Percentiles rank a stretch among this genome's conserved stretches.
These are phyloP conservation scores for Helicolenus hilgendorfi DNA, from an alignment of 2,797 vertebrate genomes.

Conservation along the genomic window DNA sequence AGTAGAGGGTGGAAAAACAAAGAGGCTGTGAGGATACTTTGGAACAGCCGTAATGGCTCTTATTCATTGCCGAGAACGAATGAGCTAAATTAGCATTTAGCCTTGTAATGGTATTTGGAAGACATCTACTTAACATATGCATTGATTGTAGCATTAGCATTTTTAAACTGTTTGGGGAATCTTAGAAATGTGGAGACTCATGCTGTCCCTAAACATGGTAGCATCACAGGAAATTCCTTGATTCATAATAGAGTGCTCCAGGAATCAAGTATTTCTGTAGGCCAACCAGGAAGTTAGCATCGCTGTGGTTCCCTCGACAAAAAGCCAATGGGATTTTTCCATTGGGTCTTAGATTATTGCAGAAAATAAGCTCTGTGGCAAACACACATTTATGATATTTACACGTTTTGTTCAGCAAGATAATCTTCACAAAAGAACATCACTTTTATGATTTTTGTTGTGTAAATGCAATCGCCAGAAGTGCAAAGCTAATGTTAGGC, in stretches of 20 bases:
- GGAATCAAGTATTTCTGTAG: too few relatives aligned
- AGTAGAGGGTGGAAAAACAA: constrained; percentile 32
- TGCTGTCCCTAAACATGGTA: not conserved
- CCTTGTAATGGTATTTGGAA: constrained; percentile 23
- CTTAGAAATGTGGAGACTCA: not conserved
- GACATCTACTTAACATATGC: not conserved
- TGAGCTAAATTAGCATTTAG: constrained; percentile 27
- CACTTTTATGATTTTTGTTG: too few relatives aligned
- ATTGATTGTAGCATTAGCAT: constrained; percentile 3
- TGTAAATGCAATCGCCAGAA: too few relatives aligned
- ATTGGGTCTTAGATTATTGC: too few relatives aligned
- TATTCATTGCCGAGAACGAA: constrained; percentile 27
- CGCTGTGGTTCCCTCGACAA: too few relatives aligned
- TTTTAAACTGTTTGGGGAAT: not conserved
- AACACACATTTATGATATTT: too few relatives aligned
- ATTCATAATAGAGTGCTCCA: not conserved
- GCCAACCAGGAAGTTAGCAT: too few relatives aligned
- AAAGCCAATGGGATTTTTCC: too few relatives aligned
- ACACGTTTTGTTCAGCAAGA: too few relatives aligned
- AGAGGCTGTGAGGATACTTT: constrained; percentile 10
- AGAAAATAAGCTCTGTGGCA: too few relatives aligned
- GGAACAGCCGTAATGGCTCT: constrained; percentile 1
- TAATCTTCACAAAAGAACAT: too few relatives aligned
- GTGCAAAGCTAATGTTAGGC: too few relatives aligned
- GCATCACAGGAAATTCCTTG: not conserved